phyloP scores from a whole-genome alignment of 2,113 vertebrate species.

The Otolemur garnettii region DNA sequence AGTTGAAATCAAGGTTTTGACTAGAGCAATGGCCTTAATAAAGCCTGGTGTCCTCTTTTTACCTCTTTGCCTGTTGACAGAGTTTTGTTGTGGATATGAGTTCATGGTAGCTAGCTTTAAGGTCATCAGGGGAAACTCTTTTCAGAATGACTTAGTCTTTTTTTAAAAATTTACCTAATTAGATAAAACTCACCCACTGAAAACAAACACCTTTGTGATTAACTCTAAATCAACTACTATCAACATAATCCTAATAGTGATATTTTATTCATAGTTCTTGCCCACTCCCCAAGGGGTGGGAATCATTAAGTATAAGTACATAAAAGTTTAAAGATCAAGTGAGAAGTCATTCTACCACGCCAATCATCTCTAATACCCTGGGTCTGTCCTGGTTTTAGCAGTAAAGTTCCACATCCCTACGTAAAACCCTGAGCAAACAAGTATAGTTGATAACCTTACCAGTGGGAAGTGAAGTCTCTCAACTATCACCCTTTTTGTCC shows the following conservation, averaged over 20 bases:
- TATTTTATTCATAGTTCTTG: background rate
- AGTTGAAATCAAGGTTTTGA: background rate
- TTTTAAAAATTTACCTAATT: background rate
- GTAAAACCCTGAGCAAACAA: background rate
- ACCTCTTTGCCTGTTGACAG: background rate
- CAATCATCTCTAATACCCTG: background rate
- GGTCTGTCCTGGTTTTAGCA: background rate
- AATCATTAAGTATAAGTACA: background rate
- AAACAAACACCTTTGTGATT: background rate
- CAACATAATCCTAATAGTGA: background rate
- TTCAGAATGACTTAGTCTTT: background rate
- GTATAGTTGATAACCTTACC: background rate
- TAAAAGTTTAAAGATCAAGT: background rate
- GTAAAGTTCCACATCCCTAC: background rate
- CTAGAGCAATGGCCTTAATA: background rate
- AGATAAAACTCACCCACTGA: background rate
- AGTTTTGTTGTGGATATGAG: background rate
- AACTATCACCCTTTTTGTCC: background rate
- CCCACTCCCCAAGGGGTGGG: background rate
- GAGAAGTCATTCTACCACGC: background rate
- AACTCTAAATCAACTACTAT: background rate
- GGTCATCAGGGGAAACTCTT: background rate
- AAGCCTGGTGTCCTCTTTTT: background rate
- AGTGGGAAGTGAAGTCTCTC: background rate
- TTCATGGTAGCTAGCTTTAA: background rate